A percentile compares a stretch with the other conserved stretches of the same genome.
Evolutionary conservation across 2,797 vertebrate species (phyloP).

Genomic region (Malurus splendens): DNA sequence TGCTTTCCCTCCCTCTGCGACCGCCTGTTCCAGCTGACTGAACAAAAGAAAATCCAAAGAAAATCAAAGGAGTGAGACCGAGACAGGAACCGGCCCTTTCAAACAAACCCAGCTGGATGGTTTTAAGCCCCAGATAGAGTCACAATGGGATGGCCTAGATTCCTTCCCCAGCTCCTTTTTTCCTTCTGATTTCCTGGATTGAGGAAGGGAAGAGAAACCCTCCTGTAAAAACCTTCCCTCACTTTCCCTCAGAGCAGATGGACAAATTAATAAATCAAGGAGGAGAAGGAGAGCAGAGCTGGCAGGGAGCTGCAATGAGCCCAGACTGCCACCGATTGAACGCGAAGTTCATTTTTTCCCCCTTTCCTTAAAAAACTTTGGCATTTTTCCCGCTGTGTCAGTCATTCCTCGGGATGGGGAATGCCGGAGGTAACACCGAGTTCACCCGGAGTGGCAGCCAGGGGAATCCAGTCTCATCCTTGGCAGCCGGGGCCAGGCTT

Average conservation of each 20-base stretch:
- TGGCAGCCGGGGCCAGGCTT: background rate
- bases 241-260: background rate
- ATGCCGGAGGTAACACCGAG: background rate
- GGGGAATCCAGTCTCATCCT: background rate
- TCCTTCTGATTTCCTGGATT: background rate
- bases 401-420: background rate
- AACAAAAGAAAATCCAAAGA: conserved; percentile 12
- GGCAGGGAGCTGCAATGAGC: background rate
- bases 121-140: background rate
- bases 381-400: background rate
- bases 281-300: background rate
- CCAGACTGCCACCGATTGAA: background rate
- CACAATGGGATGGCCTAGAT: conserved; percentile 37
- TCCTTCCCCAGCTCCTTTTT: background rate
- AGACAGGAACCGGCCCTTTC: background rate
- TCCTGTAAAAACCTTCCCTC: background rate
- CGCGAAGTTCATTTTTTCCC: rapidly evolving
- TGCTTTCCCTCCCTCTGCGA: background rate
- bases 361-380: background rate
- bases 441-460: background rate
- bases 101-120: background rate
- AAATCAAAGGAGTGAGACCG: background rate
- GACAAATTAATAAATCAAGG: background rate
- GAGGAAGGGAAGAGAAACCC: background rate
- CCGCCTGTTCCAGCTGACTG: conserved; percentile 33